Base-by-base conservation (phyloP, 2,113 vertebrate species). In the Cyanocitta stelleri region DNA sequence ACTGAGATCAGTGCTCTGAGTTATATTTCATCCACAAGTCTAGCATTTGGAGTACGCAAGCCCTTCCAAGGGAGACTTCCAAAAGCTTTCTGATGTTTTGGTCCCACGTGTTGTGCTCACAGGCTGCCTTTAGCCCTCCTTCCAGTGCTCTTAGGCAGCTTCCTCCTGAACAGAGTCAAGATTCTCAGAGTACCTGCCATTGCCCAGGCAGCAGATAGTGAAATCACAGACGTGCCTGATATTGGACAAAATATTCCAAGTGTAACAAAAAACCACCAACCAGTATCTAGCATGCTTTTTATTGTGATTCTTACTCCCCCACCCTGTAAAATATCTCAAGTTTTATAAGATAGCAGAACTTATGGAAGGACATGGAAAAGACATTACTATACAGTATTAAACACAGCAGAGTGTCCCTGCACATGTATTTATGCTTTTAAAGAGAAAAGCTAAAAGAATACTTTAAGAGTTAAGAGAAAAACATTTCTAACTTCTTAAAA, bases 281-380 rank as follows among this genome's bases (percentile, higher is more conserved):
- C 33, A 79, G n/a, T 27, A 87, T 51, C 86, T 58, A 77, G 15
- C 8, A 74, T 16, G 43, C 9, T 66, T 76, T 87, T 59, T 54
- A 73, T 59, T 39, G 43, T 29, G 33, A 35, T 89, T 75, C 87
- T 85, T 54, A 80, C 51, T 82, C 23, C 24, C 16, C 33, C 33
- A 32, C 7, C 37, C 71, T 16, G 26, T 73, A 89, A 95, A 96
- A 94, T 92, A 74, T 20, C 35, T 69, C 21, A 49, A 30, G 44
- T 85, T 94, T 91, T 91, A 58, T 89, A 95, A 91, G 91, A 95
- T 81, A 97, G 78, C 37, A 79, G 35, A 93, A 74, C 43, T 88
- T 63, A 81, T 7, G 35, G 81, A 81, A 88, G 87, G 51, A 62
- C 35, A 74, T 85, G 93, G 94, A 93, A 96, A 97, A 96, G 46